These are phyloP conservation scores for Dicrurus megarhynchus DNA, from an alignment of 2,113 vertebrate genomes.

Conservation along the genomic window DNA sequence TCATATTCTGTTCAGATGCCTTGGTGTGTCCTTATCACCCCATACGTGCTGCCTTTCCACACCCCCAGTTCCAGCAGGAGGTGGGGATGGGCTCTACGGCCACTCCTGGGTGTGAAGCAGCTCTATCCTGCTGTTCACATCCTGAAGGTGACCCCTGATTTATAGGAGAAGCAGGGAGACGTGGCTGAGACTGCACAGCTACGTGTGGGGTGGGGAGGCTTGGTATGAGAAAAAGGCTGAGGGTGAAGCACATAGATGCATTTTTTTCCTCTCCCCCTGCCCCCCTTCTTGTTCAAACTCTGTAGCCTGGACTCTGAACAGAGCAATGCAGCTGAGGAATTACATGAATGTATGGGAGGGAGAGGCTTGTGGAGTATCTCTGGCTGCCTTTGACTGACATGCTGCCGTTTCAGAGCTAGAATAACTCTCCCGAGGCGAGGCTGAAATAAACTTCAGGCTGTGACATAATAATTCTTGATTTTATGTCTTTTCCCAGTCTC, in stretches of 20 bases:
- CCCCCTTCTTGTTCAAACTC: not conserved
- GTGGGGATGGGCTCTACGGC: not conserved
- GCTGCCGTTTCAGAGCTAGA: not conserved
- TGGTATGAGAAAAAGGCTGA: slow-evolving; percentile 49
- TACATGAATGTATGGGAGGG: slow-evolving; percentile 54
- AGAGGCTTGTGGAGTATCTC: slow-evolving; percentile 15
- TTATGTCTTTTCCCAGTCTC: not conserved
- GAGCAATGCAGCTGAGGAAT: slow-evolving; percentile 49
- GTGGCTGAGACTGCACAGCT: not conserved
- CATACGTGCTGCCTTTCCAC: rapidly evolving
- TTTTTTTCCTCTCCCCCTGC: not conserved
- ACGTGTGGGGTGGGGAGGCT: not conserved
- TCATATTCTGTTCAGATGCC: not conserved
- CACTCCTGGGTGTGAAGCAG: not conserved
- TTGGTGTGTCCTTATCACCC: not conserved
- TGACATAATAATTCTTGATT: not conserved
- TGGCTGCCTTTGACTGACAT: slow-evolving; percentile 1
- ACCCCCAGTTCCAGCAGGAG: not conserved
- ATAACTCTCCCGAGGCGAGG: not conserved
- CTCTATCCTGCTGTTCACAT: not conserved
- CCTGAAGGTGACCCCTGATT: not conserved
- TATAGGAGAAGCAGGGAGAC: not conserved
- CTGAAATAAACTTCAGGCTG: not conserved
- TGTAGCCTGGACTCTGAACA: not conserved
- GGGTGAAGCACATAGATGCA: not conserved